phyloP scores from a whole-genome alignment of 2,797 vertebrate species.

The Hoplostethus atlanticus region DNA sequence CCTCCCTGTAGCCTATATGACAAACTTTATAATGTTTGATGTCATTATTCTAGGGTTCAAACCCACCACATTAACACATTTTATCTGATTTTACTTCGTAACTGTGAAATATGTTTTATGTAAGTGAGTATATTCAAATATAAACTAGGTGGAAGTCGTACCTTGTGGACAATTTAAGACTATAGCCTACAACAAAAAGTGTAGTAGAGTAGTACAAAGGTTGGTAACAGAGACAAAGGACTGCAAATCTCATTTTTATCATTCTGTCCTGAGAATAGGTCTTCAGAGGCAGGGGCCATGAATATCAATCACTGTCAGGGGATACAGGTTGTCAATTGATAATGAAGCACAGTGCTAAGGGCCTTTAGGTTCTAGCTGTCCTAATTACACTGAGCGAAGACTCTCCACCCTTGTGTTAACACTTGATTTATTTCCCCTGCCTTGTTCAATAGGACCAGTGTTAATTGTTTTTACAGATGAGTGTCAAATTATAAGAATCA shows the following conservation, averaged over 20 bases:
- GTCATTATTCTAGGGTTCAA: not conserved
- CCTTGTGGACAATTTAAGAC: slow-evolving; percentile 6
- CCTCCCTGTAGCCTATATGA: slow-evolving; percentile 8
- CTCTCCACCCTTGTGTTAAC: slow-evolving; percentile 92
- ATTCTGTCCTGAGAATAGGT: slow-evolving; percentile 63
- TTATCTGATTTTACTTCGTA: not conserved
- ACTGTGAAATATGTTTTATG: not conserved
- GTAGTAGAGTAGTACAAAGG: slow-evolving; percentile 42
- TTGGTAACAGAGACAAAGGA: slow-evolving; percentile 69
- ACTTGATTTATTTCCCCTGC: slow-evolving; percentile 95
- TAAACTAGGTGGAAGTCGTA: too few species aligned
- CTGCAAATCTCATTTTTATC: slow-evolving; percentile 72
- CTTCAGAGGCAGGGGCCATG: slow-evolving; percentile 72
- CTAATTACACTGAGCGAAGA: slow-evolving; percentile 92
- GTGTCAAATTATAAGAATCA: slow-evolving; percentile 89
- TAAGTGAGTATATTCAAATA: slow-evolving; percentile 1
- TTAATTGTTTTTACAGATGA: slow-evolving; percentile 96
- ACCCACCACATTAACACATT: not conserved
- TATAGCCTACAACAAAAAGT: slow-evolving; percentile 44
- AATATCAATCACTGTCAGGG: slow-evolving; percentile 87
- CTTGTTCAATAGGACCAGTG: slow-evolving; percentile 88
- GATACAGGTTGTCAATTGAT: slow-evolving; percentile 91
- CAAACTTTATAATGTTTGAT: slow-evolving; percentile 11
- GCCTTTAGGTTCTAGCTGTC: slow-evolving; percentile 87
- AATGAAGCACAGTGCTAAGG: slow-evolving; percentile 85